phyloP scores from a whole-genome alignment of 2,888 invertebrate species.

The Neria commutata region DNA sequence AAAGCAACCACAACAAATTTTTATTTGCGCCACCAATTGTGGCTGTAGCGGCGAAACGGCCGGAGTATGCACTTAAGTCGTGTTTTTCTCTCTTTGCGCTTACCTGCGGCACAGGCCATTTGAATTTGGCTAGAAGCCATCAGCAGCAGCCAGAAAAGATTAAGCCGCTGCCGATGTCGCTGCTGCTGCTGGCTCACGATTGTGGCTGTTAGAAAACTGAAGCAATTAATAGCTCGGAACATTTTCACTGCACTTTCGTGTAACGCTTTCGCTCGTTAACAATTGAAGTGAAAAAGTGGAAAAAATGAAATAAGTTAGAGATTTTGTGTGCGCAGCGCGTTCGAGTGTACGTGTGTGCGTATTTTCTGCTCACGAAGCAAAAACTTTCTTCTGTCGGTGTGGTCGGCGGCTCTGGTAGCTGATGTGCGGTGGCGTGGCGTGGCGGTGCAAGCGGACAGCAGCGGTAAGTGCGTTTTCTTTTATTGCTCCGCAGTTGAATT shows the following conservation, averaged over 20 bases:
- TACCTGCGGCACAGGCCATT: not conserved
- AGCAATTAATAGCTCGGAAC: conserved; percentile 35
- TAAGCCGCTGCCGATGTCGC: not conserved
- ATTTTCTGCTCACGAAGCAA: conserved; percentile 7
- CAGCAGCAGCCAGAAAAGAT: conserved; percentile 1
- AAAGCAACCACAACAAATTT: no score
- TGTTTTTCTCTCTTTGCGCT: no score
- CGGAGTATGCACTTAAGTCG: no score
- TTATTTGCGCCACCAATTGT: no score
- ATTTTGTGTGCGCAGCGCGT: conserved; percentile 1
- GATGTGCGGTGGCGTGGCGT: no score
- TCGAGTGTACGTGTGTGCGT: not conserved
- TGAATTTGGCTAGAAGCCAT: conserved; percentile 1
- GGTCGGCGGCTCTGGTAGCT: not conserved
- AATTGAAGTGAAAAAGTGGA: no score
- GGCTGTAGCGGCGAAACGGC: no score
- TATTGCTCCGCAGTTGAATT: no score
- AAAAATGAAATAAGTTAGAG: no score
- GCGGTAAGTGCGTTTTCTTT: no score
- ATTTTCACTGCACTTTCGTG: conserved; percentile 44
- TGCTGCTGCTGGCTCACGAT: conserved; percentile 5
- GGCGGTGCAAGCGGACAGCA: conserved; percentile 35
- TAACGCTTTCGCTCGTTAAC: conserved; percentile 59
- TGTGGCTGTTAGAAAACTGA: conserved; percentile 18
- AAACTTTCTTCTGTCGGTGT: not conserved